A percentile compares a stretch with the other conserved stretches of the same genome.
These are phyloP conservation scores for Abscondita cerata DNA, from an alignment of 2,888 invertebrate genomes.

Conservation along the genomic window DNA sequence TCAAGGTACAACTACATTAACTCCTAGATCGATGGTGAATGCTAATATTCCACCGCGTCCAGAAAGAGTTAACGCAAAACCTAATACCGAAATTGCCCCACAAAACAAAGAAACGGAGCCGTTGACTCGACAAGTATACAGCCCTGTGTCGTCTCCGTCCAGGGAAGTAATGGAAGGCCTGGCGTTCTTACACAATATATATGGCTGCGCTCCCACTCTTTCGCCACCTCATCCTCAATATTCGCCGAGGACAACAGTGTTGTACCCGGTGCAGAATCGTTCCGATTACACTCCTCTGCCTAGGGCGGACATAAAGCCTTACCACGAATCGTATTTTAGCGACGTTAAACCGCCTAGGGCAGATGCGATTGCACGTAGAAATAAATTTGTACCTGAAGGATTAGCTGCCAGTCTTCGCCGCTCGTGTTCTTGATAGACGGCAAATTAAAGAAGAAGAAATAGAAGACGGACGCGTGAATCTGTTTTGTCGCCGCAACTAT, in stretches of 20 bases:
- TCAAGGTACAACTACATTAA: constrained; percentile 60
- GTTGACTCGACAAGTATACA: constrained; percentile 59
- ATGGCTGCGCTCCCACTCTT: constrained; percentile 47
- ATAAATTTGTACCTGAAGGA: constrained; percentile 66
- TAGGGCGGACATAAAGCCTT: constrained; percentile 74
- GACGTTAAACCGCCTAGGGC: constrained; percentile 64
- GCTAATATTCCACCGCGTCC: constrained; percentile 66
- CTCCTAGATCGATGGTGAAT: constrained; percentile 62
- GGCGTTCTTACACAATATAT: constrained; percentile 53
- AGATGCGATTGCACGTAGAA: constrained; percentile 43
- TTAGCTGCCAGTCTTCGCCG: constrained; percentile 84
- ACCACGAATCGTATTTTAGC: constrained; percentile 73
- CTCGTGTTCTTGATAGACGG: constrained; percentile 68
- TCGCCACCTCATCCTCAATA: constrained; percentile 50
- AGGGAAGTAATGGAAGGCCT: constrained; percentile 59
- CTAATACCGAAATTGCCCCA: constrained; percentile 46
- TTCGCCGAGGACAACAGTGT: constrained; percentile 55
- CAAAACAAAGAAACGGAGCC: constrained; percentile 49
- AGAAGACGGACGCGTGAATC: constrained; percentile 37
- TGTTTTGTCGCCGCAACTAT: constrained; percentile 48
- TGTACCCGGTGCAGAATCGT: constrained; percentile 49
- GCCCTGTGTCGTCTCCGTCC: constrained; percentile 65
- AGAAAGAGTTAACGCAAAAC: constrained; percentile 65
- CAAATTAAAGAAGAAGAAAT: constrained; percentile 57
- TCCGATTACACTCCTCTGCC: constrained; percentile 67